phyloP scores from a whole-genome alignment of 2,797 vertebrate species.

The Discoglossus pictus region DNA sequence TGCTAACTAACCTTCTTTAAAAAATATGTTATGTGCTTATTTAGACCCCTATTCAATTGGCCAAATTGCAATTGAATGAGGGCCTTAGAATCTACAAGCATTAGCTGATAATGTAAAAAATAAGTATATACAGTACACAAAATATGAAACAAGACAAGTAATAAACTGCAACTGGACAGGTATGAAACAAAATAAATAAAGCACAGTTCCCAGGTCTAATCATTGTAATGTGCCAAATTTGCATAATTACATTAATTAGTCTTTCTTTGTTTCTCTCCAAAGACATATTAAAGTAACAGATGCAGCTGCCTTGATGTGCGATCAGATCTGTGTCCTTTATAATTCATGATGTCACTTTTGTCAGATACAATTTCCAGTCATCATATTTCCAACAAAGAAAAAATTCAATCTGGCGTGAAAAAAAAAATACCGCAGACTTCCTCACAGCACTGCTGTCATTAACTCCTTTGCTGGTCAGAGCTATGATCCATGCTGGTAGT shows the following conservation, averaged over 20 bases:
- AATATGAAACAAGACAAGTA: background rate
- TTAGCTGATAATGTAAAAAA: slow-evolving; percentile 3
- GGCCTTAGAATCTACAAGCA: background rate
- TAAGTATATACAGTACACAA: background rate
- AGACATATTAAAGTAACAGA: slow-evolving; percentile 59
- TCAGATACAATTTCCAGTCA: slow-evolving; percentile 57
- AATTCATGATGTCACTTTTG: slow-evolving; percentile 57
- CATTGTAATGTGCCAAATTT: slow-evolving; percentile 42
- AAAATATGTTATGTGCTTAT: too few species aligned
- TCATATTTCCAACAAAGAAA: slow-evolving; percentile 53
- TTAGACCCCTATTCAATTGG: too few species aligned
- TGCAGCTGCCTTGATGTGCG: slow-evolving; percentile 49
- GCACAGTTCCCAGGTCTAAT: slow-evolving; percentile 32
- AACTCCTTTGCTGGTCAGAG: slow-evolving; percentile 44
- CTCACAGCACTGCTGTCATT: slow-evolving; percentile 39
- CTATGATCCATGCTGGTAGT: slow-evolving; percentile 40
- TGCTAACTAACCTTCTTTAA: too few species aligned
- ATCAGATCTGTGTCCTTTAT: slow-evolving; percentile 61
- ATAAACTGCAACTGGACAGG: slow-evolving; percentile 11
- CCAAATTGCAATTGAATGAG: too few species aligned
- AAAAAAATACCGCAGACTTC: slow-evolving; percentile 18
- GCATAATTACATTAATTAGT: slow-evolving; percentile 54
- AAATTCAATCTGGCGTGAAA: slow-evolving; percentile 48
- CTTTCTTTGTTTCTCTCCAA: slow-evolving; percentile 58
- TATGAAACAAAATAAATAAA: slow-evolving; percentile 36